Evolutionary conservation across 2,113 vertebrate species (phyloP), one percentile per base, ranked within the genome.

Genomic region (Petromus typicus): DNA sequence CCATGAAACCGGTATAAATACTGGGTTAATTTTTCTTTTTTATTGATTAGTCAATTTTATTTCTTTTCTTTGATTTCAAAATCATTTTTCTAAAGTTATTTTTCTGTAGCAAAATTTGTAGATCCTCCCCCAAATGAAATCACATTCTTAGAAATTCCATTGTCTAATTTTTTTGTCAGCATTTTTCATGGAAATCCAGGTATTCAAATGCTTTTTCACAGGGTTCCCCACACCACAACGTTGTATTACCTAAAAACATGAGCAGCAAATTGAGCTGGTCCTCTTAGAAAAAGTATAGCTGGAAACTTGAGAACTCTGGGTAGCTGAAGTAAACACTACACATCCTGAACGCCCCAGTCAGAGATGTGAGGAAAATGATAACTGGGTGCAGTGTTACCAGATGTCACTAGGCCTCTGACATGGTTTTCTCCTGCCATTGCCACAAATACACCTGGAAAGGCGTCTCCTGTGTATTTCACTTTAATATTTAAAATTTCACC

Each of bases 401-500:
- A 22, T 69, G 3, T 69, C n/a, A 69, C 17, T 69, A 8, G 22
- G 67, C 20, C n/a, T 37, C 9, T 22, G 37, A 9, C 67, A 69
- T 22, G 10, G n/a, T n/a, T 37, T 37, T 22, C n/a, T 69, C n/a
- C n/a, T 22, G 3, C n/a, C n/a, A 37, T 7, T 69, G n/a, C n/a
- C n/a, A 22, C 7, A 37, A 37, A 69, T 69, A 37, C 67, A 37
- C 37, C 17, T 7, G n/a, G 18, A 69, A 22, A 4, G n/a, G 7
- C 18, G 20, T 22, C n/a, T 8, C 67, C 66, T 67, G 37, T 18
- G 37, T 3, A 37, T 0, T 10, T 10, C 20, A 7, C 98, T 98
- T 99, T 99, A 97, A 99, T 99, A 71, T 99, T 99, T 37, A 99
- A 98, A 0, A 99, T 99, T 98, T 99, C 99, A 96, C 99, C 99